Conservation (phyloP, 2,888 invertebrate species). For the Coelinius sp. region DNA sequence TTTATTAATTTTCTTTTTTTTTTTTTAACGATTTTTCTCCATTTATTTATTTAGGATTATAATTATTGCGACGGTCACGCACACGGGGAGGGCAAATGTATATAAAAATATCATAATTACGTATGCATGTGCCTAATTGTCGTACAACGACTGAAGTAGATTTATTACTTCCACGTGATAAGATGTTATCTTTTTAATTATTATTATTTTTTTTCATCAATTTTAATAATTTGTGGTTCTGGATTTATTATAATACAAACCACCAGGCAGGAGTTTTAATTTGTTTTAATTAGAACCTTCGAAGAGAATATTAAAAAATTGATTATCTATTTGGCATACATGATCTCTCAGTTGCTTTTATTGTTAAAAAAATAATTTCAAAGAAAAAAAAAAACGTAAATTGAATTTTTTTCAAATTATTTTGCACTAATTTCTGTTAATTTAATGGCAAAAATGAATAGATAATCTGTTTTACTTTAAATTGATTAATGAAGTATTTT, state of each 20-base stretch:
- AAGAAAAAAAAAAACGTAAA: not conserved
- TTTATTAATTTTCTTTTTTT: not conserved
- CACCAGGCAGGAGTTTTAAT: conserved; percentile 7
- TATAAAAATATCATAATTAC: conserved; percentile 35
- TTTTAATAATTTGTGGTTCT: conserved; percentile 17
- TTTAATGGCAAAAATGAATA: not conserved
- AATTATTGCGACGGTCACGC: conserved; percentile 28
- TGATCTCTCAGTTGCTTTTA: not conserved
- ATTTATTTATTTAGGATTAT: conserved; percentile 12
- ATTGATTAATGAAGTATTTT: not conserved
- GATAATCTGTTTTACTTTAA: not conserved
- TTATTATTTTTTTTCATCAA: not conserved
- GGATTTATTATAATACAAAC: not conserved
- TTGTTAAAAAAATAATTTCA: not conserved
- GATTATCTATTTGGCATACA: not conserved
- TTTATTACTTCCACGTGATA: not conserved
- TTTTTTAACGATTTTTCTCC: not conserved
- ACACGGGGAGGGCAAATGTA: conserved; percentile 12
- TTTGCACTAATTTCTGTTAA: not conserved
- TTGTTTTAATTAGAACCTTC: not conserved
- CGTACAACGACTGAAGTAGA: conserved; percentile 1
- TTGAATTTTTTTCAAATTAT: not conserved
- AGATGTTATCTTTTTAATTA: too few relatives aligned
- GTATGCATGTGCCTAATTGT: conserved; percentile 22
- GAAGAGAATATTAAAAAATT: not conserved